phyloP scores from a whole-genome alignment of 2,888 invertebrate species.

The Axea sp. region DNA sequence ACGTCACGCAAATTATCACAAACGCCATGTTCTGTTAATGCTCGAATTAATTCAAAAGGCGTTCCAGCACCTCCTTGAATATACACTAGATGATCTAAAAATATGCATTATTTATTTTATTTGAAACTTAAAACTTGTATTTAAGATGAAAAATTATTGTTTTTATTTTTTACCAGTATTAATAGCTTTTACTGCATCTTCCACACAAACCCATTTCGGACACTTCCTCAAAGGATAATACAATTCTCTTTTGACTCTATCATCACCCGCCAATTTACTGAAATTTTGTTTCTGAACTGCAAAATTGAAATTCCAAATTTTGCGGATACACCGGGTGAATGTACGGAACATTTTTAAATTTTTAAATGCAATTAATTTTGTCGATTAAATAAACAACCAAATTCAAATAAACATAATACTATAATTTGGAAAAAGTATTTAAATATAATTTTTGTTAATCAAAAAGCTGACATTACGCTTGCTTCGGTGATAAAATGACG shows the following conservation, averaged over 20 bases:
- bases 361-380: not conserved
- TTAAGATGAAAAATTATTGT: too few relatives aligned
- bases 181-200: conserved; percentile 73
- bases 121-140: too few relatives aligned
- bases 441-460: not conserved
- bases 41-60: conserved; percentile 81
- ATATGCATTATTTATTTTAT: conserved; percentile 16
- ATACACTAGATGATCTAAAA: conserved; percentile 81
- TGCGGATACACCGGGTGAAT: not conserved
- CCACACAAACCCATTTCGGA: conserved; percentile 74
- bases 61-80: conserved; percentile 84
- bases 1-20: conserved; percentile 80
- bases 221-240: conserved; percentile 70
- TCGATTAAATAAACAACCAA: not conserved
- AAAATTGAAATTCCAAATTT: not conserved
- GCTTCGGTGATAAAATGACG: conserved; percentile 6
- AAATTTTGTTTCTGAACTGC: not conserved
- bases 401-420: conserved; percentile 16
- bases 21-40: conserved; percentile 82
- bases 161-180: conserved; percentile 75
- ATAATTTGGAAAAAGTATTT: conserved; percentile 6
- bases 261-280: not conserved
- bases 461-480: not conserved
- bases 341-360: not conserved
- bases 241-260: conserved; percentile 7